Base-by-base conservation (phyloP, 2,888 invertebrate species). In the Aromia moschata region DNA sequence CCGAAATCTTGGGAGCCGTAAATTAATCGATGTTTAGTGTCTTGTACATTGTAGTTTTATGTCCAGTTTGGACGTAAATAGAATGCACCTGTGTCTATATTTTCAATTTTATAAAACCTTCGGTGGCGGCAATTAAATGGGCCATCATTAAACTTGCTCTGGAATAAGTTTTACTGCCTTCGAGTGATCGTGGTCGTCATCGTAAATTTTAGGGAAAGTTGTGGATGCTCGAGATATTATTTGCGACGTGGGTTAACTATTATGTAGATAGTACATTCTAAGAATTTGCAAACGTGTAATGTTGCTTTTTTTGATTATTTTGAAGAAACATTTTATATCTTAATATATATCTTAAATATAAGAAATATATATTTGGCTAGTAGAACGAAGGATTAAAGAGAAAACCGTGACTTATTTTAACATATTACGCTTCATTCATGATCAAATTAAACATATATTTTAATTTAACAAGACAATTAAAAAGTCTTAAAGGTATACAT, bases 1-100 rank as follows among this genome's bases (percentile, higher is more conserved):
- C 31, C 56, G 56, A 56, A 56, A 43, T 49, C 49, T 49, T 56
- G 31, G n/a, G 47, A 53, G 54, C 38, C 55, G 49, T 59, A 59
- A 59, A 59, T 54, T 59, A 59, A 59, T 59, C 59, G 55, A 59
- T 55, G 47, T 49, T 45, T 49, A 53, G 53, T 49, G 54, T 53
- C 46, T 41, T 17, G 38, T 46, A 55, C 59, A 49, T 43, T 55
- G 59, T 59, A 55, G 55, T 46, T 59, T 59, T 59, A 59, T 36
- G 59, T 17, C 31, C 59, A 33, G 33, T 17, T 37, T 46, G 41
- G n/a, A 41, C 47, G 43, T 30, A 56, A 56, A 56, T 56, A 56
- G 56, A 56, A 38, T 41, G 56, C 56, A 56, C 56, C 56, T 56
- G 56, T 46, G 56, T 56, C 56, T 56, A 56, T 56, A 56, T 56